Percentiles rank a stretch among this genome's conserved stretches.
These are phyloP conservation scores for Aphis craccivora DNA, from an alignment of 1,140 invertebrate genomes.

Conservation along the genomic window DNA sequence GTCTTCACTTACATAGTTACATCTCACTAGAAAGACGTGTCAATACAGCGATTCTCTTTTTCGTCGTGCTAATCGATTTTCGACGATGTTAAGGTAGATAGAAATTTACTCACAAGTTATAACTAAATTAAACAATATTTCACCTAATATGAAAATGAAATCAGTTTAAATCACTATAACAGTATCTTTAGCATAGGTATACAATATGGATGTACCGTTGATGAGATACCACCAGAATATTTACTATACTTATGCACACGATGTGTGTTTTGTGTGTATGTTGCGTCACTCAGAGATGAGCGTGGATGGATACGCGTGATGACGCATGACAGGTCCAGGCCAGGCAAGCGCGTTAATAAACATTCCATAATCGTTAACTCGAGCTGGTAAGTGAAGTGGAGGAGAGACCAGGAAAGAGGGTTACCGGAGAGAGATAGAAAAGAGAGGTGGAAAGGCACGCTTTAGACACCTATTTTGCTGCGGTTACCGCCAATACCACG, in stretches of 20 bases:
- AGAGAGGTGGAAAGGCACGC: not conserved
- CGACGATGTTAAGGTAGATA: no score
- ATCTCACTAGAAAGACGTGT: no score
- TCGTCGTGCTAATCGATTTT: no score
- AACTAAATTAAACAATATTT: no score
- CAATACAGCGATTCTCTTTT: no score
- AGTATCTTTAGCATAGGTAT: no score
- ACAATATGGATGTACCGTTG: no score
- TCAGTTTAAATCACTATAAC: no score
- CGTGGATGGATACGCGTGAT: not conserved
- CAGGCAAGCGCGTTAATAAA: slow-evolving; percentile 47
- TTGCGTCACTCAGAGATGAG: not conserved
- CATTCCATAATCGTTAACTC: slow-evolving; percentile 53
- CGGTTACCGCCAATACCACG: slow-evolving; percentile 43
- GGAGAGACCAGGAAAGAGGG: not conserved
- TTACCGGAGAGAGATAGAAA: not conserved
- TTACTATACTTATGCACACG: not conserved
- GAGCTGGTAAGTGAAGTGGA: not conserved
- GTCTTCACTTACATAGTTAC: no score
- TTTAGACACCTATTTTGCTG: slow-evolving; percentile 46
- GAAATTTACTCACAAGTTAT: no score
- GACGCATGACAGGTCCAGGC: not conserved
- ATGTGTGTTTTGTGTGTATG: not conserved
- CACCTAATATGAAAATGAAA: no score
- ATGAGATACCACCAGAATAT: not conserved